Conservation (phyloP, 2,113 vertebrate species). For the Callorhinus ursinus region DNA sequence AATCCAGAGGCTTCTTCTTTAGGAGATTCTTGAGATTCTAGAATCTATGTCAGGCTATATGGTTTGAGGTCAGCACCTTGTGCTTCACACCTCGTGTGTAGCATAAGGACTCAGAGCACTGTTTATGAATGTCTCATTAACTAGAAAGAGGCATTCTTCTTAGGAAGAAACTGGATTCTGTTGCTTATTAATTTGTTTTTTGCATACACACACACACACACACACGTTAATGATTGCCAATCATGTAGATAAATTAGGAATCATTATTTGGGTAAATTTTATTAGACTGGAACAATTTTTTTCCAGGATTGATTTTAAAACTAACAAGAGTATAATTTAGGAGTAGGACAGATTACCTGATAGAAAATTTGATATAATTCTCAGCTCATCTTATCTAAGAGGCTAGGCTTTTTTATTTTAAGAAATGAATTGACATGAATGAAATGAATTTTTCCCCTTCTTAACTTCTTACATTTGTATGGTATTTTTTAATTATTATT, state of each 20-base stretch:
- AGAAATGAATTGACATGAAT: background rate
- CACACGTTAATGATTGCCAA: background rate
- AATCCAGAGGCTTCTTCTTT: background rate
- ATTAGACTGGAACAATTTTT: conserved; percentile 18
- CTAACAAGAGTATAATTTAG: conserved; percentile 26
- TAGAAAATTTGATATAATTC: background rate
- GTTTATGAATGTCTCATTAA: background rate
- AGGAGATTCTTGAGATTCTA: background rate
- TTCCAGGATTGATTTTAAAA: background rate
- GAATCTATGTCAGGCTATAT: background rate
- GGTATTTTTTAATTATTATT: background rate
- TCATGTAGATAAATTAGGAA: background rate
- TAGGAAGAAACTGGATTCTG: background rate
- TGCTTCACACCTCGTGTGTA: background rate
- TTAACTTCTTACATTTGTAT: background rate
- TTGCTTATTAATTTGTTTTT: conserved; percentile 45
- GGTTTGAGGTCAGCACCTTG: background rate
- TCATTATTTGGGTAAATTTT: background rate
- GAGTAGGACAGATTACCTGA: background rate
- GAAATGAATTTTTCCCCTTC: background rate
- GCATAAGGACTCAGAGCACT: background rate
- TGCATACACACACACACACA: background rate
- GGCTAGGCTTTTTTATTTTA: background rate
- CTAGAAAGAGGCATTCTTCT: background rate
- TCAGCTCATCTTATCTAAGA: background rate